phyloP scores from a whole-genome alignment of 2,888 invertebrate species.

The Drosophila kuntzei region DNA sequence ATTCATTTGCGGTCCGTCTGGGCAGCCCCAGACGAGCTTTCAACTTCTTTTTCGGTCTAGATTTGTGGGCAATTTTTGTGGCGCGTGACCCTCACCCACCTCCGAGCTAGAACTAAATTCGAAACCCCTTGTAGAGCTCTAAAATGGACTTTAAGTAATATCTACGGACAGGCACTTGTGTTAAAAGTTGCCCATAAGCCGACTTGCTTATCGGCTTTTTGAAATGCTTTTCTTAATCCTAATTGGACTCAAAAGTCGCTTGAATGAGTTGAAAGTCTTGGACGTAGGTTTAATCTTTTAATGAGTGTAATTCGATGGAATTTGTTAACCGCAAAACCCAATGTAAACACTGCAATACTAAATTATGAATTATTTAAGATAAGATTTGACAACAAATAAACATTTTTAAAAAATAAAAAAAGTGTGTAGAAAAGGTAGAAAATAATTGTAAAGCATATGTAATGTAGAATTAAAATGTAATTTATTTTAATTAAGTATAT shows the following conservation, averaged over 20 bases:
- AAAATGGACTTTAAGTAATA: conserved; percentile 41
- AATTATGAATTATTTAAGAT: not conserved
- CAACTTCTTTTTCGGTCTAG: conserved; percentile 40
- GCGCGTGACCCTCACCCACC: conserved; percentile 54
- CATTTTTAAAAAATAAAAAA: not conserved
- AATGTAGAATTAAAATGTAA: too few relatives aligned
- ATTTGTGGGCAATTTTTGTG: conserved; percentile 65
- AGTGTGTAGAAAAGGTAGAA: too few relatives aligned
- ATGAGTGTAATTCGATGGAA: conserved; percentile 27
- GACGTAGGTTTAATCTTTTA: conserved; percentile 40
- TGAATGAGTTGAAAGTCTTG: conserved; percentile 57
- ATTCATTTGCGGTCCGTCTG: conserved; percentile 57
- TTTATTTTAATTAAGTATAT: too few relatives aligned
- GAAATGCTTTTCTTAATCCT: conserved; percentile 56
- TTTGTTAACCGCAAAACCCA: conserved; percentile 17
- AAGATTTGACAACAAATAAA: not conserved
- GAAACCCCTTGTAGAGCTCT: not conserved
- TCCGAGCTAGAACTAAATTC: not conserved
- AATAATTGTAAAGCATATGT: too few relatives aligned
- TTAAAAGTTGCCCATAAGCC: conserved; percentile 44
- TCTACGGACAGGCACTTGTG: conserved; percentile 53
- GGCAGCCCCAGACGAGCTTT: conserved; percentile 36
- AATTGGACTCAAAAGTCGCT: conserved; percentile 57
- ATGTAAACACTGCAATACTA: conserved; percentile 3
- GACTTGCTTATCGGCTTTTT: conserved; percentile 43